A percentile compares a stretch with the other conserved stretches of the same genome.
phyloP scores from a whole-genome alignment of 2,797 vertebrate genomes.

The Syngnathus rostellatus region DNA sequence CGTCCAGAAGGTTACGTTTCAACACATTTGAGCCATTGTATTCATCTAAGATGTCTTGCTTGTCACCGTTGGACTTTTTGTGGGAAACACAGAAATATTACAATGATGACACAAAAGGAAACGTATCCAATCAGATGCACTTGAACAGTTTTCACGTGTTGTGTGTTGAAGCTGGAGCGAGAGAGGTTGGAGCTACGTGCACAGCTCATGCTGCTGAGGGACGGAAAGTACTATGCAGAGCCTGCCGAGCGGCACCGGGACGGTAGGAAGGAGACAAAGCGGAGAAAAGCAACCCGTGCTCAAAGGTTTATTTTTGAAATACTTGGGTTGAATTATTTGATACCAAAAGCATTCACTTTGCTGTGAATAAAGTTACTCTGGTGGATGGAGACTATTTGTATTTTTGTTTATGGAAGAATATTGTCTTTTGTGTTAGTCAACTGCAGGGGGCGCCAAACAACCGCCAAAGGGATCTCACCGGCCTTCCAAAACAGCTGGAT shows the following conservation, averaged over 20 bases:
- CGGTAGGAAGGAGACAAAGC: constrained; percentile 69
- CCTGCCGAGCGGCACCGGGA: constrained; percentile 67
- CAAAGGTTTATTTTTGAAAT: constrained; percentile 64
- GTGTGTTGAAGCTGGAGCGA: constrained; percentile 74
- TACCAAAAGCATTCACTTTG: background rate
- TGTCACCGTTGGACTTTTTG: background rate
- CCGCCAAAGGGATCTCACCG: constrained; percentile 79
- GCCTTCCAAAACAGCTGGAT: constrained; percentile 81
- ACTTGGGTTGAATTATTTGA: too few relatives aligned
- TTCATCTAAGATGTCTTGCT: background rate
- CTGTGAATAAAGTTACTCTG: background rate
- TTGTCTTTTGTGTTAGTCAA: constrained; percentile 62
- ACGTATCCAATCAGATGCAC: background rate
- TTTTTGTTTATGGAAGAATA: background rate
- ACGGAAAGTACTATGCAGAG: constrained; percentile 73
- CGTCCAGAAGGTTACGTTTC: constrained; percentile 71
- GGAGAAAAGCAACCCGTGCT: constrained; percentile 71
- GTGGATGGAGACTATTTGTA: background rate
- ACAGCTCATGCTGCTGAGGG: constrained; percentile 75
- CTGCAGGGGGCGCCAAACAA: constrained; percentile 75
- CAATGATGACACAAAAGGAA: background rate
- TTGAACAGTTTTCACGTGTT: background rate
- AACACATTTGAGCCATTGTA: background rate
- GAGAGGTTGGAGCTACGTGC: constrained; percentile 77
- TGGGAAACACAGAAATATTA: too few relatives aligned